Percentiles rank a stretch among this genome's conserved stretches.
Evolutionary conservation across 2,113 vertebrate genomes (phyloP).

Genomic region (Embiotoca jacksoni): DNA sequence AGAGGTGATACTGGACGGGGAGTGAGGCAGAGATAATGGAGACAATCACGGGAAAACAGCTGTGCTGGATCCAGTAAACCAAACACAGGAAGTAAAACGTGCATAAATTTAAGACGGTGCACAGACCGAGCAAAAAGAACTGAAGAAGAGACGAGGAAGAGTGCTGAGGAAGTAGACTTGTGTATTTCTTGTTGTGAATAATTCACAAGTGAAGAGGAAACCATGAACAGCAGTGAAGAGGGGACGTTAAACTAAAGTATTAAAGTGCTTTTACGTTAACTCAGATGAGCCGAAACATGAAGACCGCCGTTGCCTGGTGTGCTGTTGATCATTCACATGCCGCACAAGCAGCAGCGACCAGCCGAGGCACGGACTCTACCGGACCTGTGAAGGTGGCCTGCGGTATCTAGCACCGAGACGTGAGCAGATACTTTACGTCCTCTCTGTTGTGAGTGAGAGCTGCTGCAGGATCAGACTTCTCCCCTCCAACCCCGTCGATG

Average conservation of each 20-base stretch:
- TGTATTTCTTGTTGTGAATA: constrained; percentile 22
- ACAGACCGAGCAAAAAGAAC: neutral
- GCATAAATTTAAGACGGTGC: neutral
- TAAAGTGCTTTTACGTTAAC: neutral
- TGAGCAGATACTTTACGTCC: constrained; percentile 15
- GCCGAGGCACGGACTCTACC: constrained; percentile 17
- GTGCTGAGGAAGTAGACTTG: too few relatives aligned
- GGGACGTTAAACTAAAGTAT: neutral
- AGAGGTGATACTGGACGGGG: constrained; percentile 25
- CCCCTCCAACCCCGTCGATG: neutral
- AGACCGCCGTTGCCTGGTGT: neutral
- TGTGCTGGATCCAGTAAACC: constrained; percentile 43
- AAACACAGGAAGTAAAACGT: constrained; percentile 15
- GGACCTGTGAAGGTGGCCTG: constrained; percentile 30
- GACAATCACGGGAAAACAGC: constrained; percentile 66
- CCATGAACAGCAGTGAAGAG: constrained; percentile 2
- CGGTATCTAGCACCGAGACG: constrained; percentile 42
- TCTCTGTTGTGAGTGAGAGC: neutral
- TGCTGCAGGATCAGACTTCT: neutral
- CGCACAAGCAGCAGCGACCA: constrained; percentile 9
- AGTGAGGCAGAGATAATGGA: constrained; percentile 12
- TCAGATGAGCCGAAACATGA: constrained; percentile 3
- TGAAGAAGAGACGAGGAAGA: neutral
- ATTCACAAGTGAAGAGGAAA: constrained; percentile 26
- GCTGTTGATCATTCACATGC: neutral